A percentile compares a stretch with the other conserved stretches of the same genome.
These are phyloP conservation scores for Xanthorhoe spadicearia DNA, from an alignment of 2,888 invertebrate genomes.

Conservation along the genomic window DNA sequence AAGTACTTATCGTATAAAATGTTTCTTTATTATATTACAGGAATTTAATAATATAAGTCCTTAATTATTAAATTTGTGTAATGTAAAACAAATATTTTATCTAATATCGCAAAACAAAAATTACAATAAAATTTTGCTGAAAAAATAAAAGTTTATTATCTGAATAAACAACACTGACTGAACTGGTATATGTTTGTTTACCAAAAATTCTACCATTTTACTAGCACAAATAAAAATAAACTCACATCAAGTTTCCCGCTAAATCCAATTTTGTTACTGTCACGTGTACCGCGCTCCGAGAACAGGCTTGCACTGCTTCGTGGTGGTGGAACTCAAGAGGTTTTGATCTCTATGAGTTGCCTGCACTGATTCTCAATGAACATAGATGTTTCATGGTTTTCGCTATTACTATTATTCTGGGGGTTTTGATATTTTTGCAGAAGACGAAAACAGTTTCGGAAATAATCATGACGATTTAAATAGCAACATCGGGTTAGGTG, in stretches of 20 bases:
- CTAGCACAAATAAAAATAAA: neutral
- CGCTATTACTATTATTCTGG: neutral
- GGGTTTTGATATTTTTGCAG: constrained; percentile 56
- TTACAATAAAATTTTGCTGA: too few species aligned
- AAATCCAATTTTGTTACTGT: constrained; percentile 34
- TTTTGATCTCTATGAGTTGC: constrained; percentile 58
- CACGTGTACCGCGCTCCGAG: constrained; percentile 52
- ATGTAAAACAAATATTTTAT: too few species aligned
- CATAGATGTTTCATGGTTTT: constrained; percentile 53
- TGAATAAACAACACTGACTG: neutral
- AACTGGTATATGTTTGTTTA: neutral
- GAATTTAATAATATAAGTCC: too few species aligned
- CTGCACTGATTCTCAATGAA: constrained; percentile 30
- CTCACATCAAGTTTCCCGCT: constrained; percentile 16
- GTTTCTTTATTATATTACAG: too few species aligned
- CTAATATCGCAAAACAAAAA: too few species aligned
- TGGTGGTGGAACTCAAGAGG: constrained; percentile 40
- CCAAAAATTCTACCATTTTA: neutral
- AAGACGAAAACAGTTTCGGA: constrained; percentile 50
- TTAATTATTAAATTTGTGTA: too few species aligned
- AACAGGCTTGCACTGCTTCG: constrained; percentile 52
- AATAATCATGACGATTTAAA: neutral
- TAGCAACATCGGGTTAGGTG: too few species aligned
- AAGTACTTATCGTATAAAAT: too few species aligned
- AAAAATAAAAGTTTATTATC: neutral